These are phyloP conservation scores for Xyrichtys novacula DNA, from an alignment of 2,797 vertebrate genomes.

Conservation along the genomic window DNA sequence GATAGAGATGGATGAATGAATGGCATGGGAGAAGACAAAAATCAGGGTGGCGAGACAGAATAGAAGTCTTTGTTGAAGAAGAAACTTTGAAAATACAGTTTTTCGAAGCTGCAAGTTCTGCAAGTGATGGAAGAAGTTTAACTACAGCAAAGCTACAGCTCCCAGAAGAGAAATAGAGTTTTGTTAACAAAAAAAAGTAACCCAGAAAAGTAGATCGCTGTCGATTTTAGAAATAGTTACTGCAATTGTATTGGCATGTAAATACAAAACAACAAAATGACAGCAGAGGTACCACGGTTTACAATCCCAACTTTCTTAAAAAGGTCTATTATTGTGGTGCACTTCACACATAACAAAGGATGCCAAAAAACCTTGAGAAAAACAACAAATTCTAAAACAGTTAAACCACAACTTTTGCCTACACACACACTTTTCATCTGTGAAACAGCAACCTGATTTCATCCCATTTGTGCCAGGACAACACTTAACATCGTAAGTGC, in stretches of 20 bases:
- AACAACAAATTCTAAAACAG: neutral
- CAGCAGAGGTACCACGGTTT: neutral
- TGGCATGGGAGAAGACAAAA: constrained; percentile 30
- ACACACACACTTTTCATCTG: too few species aligned
- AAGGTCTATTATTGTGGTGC: neutral
- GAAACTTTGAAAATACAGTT: constrained; percentile 29
- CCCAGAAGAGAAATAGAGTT: constrained; percentile 25
- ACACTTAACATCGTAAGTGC: too few species aligned
- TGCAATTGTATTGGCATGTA: neutral
- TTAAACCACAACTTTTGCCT: too few species aligned
- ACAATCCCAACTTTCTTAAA: neutral
- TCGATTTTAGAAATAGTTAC: neutral
- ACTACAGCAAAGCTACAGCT: constrained; percentile 21
- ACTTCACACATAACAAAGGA: too few species aligned
- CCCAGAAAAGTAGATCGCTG: constrained; percentile 9
- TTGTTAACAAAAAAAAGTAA: constrained; percentile 34
- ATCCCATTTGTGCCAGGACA: too few species aligned
- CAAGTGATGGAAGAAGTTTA: constrained; percentile 20
- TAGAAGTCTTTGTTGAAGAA: neutral
- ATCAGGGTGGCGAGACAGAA: neutral
- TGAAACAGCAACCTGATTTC: too few species aligned
- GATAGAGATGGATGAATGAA: constrained; percentile 33
- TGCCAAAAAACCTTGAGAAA: too few species aligned
- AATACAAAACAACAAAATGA: neutral
- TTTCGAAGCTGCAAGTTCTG: constrained; percentile 27